These are phyloP conservation scores for Parazoanthus swiftii DNA, from an alignment of 92 coral and sea anemone species.

Conservation along the genomic window DNA sequence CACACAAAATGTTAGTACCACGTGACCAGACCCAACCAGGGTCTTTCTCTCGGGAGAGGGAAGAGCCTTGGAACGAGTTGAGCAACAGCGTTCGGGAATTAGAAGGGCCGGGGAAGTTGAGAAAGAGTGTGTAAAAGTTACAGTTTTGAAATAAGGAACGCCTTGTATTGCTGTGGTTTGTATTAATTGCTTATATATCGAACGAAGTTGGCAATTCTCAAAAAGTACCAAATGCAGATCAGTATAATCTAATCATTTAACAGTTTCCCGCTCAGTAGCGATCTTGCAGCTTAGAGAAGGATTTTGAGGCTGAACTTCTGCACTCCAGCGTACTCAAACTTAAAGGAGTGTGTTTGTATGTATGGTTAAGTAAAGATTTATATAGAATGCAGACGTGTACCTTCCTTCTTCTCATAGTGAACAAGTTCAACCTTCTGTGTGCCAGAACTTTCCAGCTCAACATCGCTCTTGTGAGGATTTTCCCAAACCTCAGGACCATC, in stretches of 20 bases:
- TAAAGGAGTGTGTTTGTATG: background rate
- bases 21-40: too few species aligned
- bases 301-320: background rate
- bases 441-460: background rate
- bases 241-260: too few species aligned
- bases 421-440: conserved; percentile 3
- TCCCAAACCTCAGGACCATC: background rate
- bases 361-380: background rate
- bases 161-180: too few species aligned
- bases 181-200: background rate
- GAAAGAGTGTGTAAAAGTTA: too few species aligned
- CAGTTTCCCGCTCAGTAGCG: background rate
- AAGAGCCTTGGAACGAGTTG: background rate
- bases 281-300: background rate
- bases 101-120: too few species aligned
- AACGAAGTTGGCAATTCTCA: too few species aligned
- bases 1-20: too few species aligned
- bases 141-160: too few species aligned
- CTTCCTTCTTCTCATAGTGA: conserved; percentile 10
- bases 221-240: too few species aligned
- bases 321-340: too few species aligned
- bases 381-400: background rate
- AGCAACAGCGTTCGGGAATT: too few species aligned
- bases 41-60: background rate
- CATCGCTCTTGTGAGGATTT: background rate